Percentiles rank a stretch among this genome's conserved stretches.
phyloP scores from a whole-genome alignment of 2,797 vertebrate genomes.

The Paramormyrops hopkinsi region DNA sequence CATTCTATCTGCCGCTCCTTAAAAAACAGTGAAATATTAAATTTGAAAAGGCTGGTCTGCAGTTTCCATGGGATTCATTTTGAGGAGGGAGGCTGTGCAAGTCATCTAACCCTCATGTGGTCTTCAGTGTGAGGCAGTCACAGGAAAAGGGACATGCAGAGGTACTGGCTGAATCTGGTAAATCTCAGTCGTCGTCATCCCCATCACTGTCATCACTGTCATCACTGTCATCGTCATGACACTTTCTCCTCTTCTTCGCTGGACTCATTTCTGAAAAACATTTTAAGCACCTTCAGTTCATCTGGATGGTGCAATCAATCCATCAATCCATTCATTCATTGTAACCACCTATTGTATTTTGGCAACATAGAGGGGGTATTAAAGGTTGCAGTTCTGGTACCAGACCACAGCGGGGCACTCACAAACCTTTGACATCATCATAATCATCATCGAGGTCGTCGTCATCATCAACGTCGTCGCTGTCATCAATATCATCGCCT shows the following conservation, averaged over 20 bases:
- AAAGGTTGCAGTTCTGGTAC: neutral
- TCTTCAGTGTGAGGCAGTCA: neutral
- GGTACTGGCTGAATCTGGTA: neutral
- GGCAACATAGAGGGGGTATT: neutral
- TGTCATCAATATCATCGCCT: neutral
- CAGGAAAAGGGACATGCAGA: neutral
- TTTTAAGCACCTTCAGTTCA: neutral
- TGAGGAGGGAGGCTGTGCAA: neutral
- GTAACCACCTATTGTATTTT: neutral
- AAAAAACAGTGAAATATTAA: neutral
- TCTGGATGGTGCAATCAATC: neutral
- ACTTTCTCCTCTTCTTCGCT: neutral
- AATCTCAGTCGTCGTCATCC: neutral
- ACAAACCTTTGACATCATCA: neutral
- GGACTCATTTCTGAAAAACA: neutral
- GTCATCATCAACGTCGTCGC: neutral
- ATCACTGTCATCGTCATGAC: neutral
- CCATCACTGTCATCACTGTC: neutral
- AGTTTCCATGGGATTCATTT: neutral
- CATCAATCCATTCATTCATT: neutral
- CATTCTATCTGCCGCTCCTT: neutral
- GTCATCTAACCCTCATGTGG: neutral
- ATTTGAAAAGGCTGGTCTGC: neutral
- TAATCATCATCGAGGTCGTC: neutral
- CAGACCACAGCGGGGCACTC: neutral